Evolutionary conservation across 2,888 invertebrate genomes (phyloP), one percentile per base, ranked within the genome.

Genomic region (Calameuta filiformis): DNA sequence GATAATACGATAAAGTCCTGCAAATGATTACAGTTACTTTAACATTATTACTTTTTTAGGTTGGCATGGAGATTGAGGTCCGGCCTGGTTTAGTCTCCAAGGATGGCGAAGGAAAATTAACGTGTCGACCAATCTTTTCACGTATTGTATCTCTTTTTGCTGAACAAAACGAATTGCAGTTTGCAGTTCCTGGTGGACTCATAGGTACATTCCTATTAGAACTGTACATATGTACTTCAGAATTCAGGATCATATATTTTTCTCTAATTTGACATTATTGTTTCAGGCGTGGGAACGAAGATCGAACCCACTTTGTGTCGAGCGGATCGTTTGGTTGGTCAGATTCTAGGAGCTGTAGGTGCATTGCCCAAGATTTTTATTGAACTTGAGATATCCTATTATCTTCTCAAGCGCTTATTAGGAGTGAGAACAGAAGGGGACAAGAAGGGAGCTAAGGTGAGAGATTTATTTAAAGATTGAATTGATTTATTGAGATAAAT

Each of bases 361-460:
- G 97, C 98, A 76, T 92, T 99, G 85, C 99, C 99, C 0, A 97
- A 98, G 85, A 99, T 99, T 90, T 99, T 97, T 92, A 98, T 98
- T 83, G 99, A 99, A 92, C 94, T 99, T 83, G 99, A 99, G 94
- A 98, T 99, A 90, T 98, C 98, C 31, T 99, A 99, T 93, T 99
- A 98, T 92, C 94, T 99, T 83, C 93, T 99, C 81, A 97, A 99
- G 91, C 95, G 99, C 86, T 93, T 99, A 83, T 94, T 99, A 73
- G 99, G 99, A 75, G 99, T 99, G 3, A 96, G 99, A 89, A 99
- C 98, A 0, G 99, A 99, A 92, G 99, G 99, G 3, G 99, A 99
- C 92, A 99, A 99, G 92, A 99, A 99, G 91, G 99, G 97, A 30
- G 99, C 99, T 12, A 99, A 98, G 93, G 99, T 94, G 87, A 86